Percentiles rank a stretch among this genome's conserved stretches.
These are phyloP conservation scores for Pantherophis guttatus DNA, from an alignment of 2,113 vertebrate species.

Conservation along the genomic window DNA sequence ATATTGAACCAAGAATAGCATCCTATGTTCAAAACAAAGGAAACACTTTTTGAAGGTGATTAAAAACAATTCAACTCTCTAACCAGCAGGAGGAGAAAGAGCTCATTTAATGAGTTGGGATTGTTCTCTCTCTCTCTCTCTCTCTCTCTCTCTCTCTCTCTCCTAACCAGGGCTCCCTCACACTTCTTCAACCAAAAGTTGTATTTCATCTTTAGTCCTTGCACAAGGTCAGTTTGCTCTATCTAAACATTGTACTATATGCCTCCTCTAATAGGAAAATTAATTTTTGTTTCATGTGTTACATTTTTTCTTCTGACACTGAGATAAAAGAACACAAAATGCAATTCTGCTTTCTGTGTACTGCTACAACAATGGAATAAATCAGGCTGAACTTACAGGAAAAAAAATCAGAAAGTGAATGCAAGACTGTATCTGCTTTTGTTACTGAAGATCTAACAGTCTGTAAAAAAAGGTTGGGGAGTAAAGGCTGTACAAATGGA, in stretches of 20 bases:
- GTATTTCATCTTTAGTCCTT: background rate
- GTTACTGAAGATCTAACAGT: background rate
- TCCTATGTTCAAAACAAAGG: background rate
- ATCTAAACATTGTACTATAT: background rate
- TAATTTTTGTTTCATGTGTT: background rate
- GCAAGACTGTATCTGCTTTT: background rate
- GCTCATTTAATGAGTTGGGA: background rate
- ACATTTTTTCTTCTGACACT: background rate
- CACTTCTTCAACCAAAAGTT: background rate
- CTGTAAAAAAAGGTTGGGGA: background rate
- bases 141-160: too few relatives aligned
- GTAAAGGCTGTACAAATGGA: background rate
- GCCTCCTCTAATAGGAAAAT: background rate
- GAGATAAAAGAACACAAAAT: background rate
- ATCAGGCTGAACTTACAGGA: background rate
- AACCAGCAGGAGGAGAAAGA: slow-evolving; percentile 41
- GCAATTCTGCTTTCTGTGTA: background rate
- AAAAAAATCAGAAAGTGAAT: background rate
- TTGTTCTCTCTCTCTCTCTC: too few relatives aligned
- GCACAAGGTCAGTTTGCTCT: background rate
- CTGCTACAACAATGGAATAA: background rate
- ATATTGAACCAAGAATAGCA: background rate
- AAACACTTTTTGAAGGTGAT: background rate
- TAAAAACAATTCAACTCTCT: slow-evolving; percentile 22
- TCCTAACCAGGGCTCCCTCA: background rate